Evolutionary conservation across 30 jellyfish, hydroid and myxozoan genomes (phyloP).

Genomic region (Catostylus mosaicus): DNA sequence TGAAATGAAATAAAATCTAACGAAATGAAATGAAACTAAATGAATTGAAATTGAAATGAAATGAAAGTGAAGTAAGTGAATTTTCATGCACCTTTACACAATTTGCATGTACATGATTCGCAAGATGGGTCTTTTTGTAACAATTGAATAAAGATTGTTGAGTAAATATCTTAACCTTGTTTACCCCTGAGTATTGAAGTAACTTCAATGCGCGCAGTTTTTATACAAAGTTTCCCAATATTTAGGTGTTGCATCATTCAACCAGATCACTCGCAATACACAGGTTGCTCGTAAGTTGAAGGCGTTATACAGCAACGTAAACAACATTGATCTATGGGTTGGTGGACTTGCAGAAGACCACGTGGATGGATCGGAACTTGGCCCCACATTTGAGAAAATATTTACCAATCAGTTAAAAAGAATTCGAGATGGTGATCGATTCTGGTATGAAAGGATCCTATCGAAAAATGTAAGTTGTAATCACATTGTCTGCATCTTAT

Average conservation of each 20-base stretch:
- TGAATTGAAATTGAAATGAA: no score
- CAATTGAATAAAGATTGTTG: neutral
- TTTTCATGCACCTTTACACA: neutral
- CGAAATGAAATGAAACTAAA: no score
- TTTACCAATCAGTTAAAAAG: conserved; percentile 62
- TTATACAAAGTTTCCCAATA: neutral
- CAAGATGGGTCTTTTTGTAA: neutral
- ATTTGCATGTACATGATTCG: neutral
- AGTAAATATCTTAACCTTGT: no score
- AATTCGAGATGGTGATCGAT: conserved; percentile 88
- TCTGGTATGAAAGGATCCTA: conserved; percentile 73
- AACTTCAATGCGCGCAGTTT: neutral
- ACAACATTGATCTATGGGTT: conserved; percentile 89
- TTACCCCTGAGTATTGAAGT: neutral
- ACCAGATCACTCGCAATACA: conserved; percentile 63
- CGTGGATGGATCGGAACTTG: conserved; percentile 83
- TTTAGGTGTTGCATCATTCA: conserved; percentile 62
- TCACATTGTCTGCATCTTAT: neutral
- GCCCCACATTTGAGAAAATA: conserved; percentile 78
- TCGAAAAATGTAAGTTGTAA: conserved; percentile 77
- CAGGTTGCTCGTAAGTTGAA: conserved; percentile 55
- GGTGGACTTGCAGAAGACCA: conserved; percentile 93
- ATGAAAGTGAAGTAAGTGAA: neutral
- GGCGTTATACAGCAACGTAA: conserved; percentile 48
- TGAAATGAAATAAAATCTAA: no score